phyloP scores from a whole-genome alignment of 2,113 vertebrate species.

The Sinocyclocheilus rhinocerous region DNA sequence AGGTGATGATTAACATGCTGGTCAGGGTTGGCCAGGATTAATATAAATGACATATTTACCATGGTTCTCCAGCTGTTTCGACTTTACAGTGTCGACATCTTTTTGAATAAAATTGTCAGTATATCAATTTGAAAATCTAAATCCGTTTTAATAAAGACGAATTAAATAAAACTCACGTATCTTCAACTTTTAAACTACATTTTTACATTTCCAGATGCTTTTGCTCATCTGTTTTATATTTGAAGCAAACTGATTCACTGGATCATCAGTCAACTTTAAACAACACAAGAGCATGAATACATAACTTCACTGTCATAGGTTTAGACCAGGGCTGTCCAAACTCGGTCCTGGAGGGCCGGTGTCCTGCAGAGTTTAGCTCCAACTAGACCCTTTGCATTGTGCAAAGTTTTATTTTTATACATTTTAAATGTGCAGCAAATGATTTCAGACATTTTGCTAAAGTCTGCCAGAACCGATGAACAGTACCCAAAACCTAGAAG shows the following conservation, averaged over 20 bases:
- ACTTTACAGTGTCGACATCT: neutral
- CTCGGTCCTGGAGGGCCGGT: too few relatives aligned
- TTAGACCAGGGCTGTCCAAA: too few relatives aligned
- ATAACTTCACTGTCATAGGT: neutral
- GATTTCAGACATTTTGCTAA: neutral
- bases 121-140: neutral
- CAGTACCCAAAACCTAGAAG: neutral
- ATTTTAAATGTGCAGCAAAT: neutral
- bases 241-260: neutral
- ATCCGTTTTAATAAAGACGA: neutral
- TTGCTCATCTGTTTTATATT: neutral
- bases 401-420: neutral
- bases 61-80: neutral
- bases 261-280: conserved; percentile 11
- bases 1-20: conserved; percentile 4
- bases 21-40: neutral
- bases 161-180: neutral
- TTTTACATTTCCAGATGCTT: neutral
- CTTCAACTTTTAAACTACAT: neutral
- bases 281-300: neutral
- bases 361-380: too few relatives aligned
- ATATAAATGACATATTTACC: neutral
- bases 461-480: neutral
- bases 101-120: neutral
- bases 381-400: neutral